Conservation (phyloP, 2,888 invertebrate species). For the Rhimphoctona megacephalus region DNA sequence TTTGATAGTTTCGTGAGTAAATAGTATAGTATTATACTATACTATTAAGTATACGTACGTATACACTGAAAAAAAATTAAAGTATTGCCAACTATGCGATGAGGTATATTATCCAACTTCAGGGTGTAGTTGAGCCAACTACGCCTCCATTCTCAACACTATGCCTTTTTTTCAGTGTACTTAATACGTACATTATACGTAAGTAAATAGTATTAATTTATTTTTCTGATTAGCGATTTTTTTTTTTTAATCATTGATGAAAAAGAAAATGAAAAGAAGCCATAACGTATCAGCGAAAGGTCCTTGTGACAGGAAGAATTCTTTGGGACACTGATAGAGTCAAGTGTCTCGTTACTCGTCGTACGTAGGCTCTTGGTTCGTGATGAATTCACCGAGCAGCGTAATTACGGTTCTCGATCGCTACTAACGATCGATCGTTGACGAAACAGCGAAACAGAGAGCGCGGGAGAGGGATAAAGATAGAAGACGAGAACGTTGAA, state of each 20-base stretch:
- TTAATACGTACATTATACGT: too few relatives aligned
- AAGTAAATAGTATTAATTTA: background rate
- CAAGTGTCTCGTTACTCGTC: constrained; percentile 34
- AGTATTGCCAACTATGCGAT: too few relatives aligned
- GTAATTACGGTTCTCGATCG: constrained; percentile 62
- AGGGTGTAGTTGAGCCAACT: too few relatives aligned
- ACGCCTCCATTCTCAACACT: too few relatives aligned
- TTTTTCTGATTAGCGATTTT: background rate
- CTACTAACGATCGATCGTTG: constrained; percentile 56
- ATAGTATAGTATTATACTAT: too few relatives aligned
- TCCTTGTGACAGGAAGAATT: background rate
- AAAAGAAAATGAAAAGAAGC: background rate
- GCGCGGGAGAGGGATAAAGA: constrained; percentile 5
- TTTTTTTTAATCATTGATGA: background rate
- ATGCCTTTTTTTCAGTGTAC: too few relatives aligned
- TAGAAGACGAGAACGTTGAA: background rate
- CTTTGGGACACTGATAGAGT: constrained; percentile 6
- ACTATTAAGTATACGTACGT: too few relatives aligned
- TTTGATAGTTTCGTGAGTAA: background rate
- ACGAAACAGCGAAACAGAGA: constrained; percentile 19
- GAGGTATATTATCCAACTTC: too few relatives aligned
- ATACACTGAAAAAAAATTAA: too few relatives aligned
- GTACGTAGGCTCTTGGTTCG: constrained; percentile 10
- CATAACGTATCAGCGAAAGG: constrained; percentile 1
- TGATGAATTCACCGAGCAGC: constrained; percentile 48